A percentile compares a stretch with the other conserved stretches of the same genome.
phyloP scores from a whole-genome alignment of 2,797 vertebrate genomes.

The Tragopan temminckii region DNA sequence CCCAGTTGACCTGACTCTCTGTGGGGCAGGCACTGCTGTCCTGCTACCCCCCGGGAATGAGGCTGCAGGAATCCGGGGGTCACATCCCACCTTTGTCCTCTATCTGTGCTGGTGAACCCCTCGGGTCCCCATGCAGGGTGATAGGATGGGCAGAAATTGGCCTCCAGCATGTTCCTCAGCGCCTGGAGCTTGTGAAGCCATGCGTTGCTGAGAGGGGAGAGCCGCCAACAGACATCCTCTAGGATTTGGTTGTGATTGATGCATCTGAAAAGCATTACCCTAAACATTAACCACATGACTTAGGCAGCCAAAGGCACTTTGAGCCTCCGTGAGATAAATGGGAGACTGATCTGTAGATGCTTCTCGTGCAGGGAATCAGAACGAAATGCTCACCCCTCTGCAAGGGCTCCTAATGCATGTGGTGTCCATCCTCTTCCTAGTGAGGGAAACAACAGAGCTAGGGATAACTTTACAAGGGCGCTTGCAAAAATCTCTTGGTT shows the following conservation, averaged over 20 bases:
- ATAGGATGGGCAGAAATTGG: background rate
- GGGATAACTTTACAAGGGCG: conserved; percentile 3
- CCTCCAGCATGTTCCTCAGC: accelerated
- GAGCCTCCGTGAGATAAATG: conserved; percentile 24
- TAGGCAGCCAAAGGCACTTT: conserved; percentile 45
- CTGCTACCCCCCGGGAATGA: accelerated
- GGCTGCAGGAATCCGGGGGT: background rate
- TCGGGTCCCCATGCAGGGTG: background rate
- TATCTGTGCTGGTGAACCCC: background rate
- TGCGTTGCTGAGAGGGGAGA: conserved; percentile 26
- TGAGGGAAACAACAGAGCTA: conserved; percentile 12
- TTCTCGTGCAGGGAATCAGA: conserved; percentile 46
- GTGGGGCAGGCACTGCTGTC: background rate
- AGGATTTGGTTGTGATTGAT: conserved; percentile 58
- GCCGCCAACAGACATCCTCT: background rate
- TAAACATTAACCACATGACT: conserved; percentile 64
- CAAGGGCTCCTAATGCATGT: background rate
- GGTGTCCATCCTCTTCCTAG: background rate
- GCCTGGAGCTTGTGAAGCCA: background rate
- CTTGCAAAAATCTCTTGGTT: conserved; percentile 38
- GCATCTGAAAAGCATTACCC: conserved; percentile 70
- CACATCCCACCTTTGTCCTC: background rate
- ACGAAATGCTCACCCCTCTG: background rate
- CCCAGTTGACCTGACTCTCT: background rate
- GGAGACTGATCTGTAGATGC: conserved; percentile 7